Evolutionary conservation across 2,797 vertebrate genomes (phyloP).

Genomic region (Cryptoprocta ferox): DNA sequence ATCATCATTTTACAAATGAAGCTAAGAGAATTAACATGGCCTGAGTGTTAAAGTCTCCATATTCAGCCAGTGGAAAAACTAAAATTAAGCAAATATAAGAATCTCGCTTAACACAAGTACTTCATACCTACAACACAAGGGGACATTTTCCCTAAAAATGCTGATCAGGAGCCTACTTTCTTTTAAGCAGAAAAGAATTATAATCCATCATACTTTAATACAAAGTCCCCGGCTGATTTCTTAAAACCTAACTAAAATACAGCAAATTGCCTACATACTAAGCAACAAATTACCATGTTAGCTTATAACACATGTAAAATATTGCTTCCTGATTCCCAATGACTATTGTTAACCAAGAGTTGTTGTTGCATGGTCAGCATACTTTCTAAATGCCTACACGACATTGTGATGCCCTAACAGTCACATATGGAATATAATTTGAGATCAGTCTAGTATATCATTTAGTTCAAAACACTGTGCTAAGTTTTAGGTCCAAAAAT

Average conservation of each 20-base stretch:
- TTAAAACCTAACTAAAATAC: conserved; percentile 1
- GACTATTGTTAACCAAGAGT: not conserved
- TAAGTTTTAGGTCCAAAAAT: not conserved
- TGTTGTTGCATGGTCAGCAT: not conserved
- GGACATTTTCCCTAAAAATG: not conserved
- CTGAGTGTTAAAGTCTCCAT: not conserved
- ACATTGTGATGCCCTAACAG: not conserved
- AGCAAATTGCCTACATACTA: not conserved
- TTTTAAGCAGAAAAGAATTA: not conserved
- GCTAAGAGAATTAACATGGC: not conserved
- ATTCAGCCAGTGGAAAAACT: not conserved
- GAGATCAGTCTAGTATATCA: not conserved
- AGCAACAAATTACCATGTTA: not conserved
- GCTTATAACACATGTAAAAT: not conserved
- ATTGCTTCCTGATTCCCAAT: not conserved
- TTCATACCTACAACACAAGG: not conserved
- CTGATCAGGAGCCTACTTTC: not conserved
- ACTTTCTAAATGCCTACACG: not conserved
- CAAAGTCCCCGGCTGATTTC: not conserved
- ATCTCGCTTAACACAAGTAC: not conserved
- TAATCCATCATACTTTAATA: not conserved
- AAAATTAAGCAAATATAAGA: not conserved
- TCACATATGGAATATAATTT: not conserved
- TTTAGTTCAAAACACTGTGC: not conserved
- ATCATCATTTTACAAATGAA: not conserved